Conservation (phyloP, 2,797 vertebrate genomes). For the Macroramphosus scolopax region DNA sequence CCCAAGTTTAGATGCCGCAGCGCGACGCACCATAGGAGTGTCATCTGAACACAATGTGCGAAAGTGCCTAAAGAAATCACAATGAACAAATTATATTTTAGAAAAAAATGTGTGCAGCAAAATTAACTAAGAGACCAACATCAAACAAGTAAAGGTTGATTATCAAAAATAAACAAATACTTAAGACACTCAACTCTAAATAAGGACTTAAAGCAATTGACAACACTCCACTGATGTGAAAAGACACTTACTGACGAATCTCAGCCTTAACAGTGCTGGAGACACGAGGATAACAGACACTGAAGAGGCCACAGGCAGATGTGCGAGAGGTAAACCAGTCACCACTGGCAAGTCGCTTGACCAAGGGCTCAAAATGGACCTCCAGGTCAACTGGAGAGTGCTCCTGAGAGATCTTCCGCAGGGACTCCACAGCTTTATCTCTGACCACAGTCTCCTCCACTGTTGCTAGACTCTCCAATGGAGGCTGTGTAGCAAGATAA, state of each 20-base stretch:
- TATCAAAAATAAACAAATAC: not conserved
- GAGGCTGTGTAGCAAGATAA: slow-evolving; percentile 68
- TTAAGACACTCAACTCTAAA: too few species aligned
- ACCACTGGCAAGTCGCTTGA: slow-evolving; percentile 85
- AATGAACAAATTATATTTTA: slow-evolving; percentile 8
- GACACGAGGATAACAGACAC: slow-evolving; percentile 86
- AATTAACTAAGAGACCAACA: too few species aligned
- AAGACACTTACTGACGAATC: slow-evolving; percentile 83
- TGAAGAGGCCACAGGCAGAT: slow-evolving; percentile 86
- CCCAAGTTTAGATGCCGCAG: slow-evolving; percentile 85
- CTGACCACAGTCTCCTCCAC: slow-evolving; percentile 87
- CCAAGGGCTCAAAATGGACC: slow-evolving; percentile 86
- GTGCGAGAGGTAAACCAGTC: slow-evolving; percentile 91
- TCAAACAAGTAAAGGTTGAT: not conserved
- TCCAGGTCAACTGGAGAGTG: slow-evolving; percentile 87
- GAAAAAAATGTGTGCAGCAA: too few species aligned
- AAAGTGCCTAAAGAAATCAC: slow-evolving; percentile 75
- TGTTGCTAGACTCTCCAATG: slow-evolving; percentile 85
- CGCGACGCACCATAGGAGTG: slow-evolving; percentile 87
- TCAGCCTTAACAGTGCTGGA: slow-evolving; percentile 86
- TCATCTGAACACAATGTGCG: slow-evolving; percentile 87
- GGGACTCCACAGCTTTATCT: slow-evolving; percentile 86
- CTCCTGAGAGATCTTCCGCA: slow-evolving; percentile 86
- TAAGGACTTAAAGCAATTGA: too few species aligned
- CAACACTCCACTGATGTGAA: not conserved